Base-by-base conservation (phyloP, 2,113 vertebrate species). In the Nyctibius bracteatus region DNA sequence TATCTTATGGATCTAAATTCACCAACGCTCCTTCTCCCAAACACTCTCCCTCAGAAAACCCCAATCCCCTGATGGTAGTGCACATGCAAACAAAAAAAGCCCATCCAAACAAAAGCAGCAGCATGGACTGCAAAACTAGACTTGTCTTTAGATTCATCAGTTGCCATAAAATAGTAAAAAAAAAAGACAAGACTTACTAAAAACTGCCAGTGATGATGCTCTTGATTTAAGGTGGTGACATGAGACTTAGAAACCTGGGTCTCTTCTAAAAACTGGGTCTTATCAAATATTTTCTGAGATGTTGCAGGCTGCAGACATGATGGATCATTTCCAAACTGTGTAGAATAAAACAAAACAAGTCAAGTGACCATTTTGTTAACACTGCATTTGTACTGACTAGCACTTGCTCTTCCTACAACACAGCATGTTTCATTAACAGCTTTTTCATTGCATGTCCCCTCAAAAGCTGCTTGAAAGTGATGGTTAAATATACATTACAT, bases 291-390 rank as follows among this genome's bases (percentile, higher is more conserved):
- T 81, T 95, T 70, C 80, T 82, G 80, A 8, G 97, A 46, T 28
- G 93, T 66, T 78, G 92, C 90, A 73, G 98, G 95, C 84, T 94
- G 98, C 90, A 97, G 96, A 63, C 94, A 67, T 59, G 96, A 59
- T 20, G 94, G 95, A 68, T 97, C 98, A 97, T 98, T 97, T 98
- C 98, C 98, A 88, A 96, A 92, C 98, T 99, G 97, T 98, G 96
- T n/a, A 93, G 70, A 94, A 71, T 3, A 49, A 52, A 74, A 37
- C 43, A 23, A 22, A 73, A 72, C 11, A 39, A 78, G 33, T 30
- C 30, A 61, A 81, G 5, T 25, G 14, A 75, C 28, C 51, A 22
- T 8, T n/a, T 33, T 51, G 22, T 30, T 8, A 33, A 55, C 37
- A 2, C 27, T n/a, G n/a, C 55, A 21, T 46, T 27, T 25, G n/a